phyloP scores from a whole-genome alignment of 1,140 invertebrate species.

The Uloborus diversus region DNA sequence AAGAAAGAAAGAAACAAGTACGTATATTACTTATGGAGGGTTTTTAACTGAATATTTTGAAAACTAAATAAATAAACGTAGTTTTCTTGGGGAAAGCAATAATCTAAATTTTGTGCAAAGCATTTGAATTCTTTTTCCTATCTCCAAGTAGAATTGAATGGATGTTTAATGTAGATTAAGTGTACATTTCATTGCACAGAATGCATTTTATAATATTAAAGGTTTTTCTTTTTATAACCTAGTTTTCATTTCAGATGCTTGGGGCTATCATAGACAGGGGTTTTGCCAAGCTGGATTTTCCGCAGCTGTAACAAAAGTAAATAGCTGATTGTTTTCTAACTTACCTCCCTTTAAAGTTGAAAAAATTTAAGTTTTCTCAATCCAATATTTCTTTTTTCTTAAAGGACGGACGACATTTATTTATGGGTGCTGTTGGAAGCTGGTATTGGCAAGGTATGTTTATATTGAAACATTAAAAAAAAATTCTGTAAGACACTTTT shows the following conservation, averaged over 20 bases:
- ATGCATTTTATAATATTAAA: not conserved
- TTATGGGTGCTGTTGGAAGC: conserved; percentile 92
- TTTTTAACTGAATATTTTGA: no score
- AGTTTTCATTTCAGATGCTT: conserved; percentile 62
- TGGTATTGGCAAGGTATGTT: conserved; percentile 96
- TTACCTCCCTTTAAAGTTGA: no score
- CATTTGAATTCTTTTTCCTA: no score
- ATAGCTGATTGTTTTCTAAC: no score
- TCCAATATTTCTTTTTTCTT: not conserved
- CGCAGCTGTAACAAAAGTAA: conserved; percentile 85
- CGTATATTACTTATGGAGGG: no score
- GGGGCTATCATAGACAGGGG: conserved; percentile 91
- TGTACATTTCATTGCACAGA: no score
- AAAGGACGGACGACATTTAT: conserved; percentile 84
- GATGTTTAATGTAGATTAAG: no score
- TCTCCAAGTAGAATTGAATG: no score
- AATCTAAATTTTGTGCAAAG: no score
- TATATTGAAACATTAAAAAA: not conserved
- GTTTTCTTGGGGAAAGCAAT: no score
- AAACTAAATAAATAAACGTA: no score
- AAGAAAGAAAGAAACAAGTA: no score
- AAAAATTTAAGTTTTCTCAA: not conserved
- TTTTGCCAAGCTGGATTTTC: conserved; percentile 94
- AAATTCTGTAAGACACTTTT: not conserved
- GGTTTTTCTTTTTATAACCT: not conserved